These are phyloP conservation scores for Protonemura montana DNA, from an alignment of 2,888 invertebrate species.

Conservation along the genomic window DNA sequence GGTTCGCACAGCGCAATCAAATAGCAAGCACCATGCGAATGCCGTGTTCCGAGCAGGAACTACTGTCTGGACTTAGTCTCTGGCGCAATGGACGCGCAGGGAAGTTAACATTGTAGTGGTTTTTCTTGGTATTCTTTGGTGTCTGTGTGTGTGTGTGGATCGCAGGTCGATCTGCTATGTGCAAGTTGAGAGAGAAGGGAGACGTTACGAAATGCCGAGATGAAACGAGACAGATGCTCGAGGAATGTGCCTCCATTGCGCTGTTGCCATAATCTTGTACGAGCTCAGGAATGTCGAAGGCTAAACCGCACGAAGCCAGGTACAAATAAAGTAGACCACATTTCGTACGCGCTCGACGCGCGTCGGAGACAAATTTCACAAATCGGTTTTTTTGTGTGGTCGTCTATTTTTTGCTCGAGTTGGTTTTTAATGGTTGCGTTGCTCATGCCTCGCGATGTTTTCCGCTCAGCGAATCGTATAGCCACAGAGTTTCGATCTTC, in stretches of 20 bases:
- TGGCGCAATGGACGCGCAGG: too few species aligned
- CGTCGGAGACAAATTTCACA: conserved; percentile 2
- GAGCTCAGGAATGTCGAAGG: conserved; percentile 50
- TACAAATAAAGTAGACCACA: conserved; percentile 33
- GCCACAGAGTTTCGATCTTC: too few species aligned
- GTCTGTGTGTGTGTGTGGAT: conserved; percentile 23
- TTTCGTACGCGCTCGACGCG: neutral
- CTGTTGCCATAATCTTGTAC: conserved; percentile 42
- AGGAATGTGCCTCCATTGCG: conserved; percentile 47
- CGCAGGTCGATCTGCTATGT: conserved; percentile 32
- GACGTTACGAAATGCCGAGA: conserved; percentile 33
- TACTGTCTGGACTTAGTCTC: too few species aligned
- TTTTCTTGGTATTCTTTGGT: too few species aligned
- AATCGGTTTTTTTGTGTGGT: neutral
- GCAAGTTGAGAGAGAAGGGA: conserved; percentile 38
- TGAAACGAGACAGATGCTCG: conserved; percentile 32
- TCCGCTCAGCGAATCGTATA: neutral
- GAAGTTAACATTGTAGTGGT: too few species aligned
- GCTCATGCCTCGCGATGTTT: neutral
- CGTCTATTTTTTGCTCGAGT: neutral
- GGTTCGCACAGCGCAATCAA: too few species aligned
- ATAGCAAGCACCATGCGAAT: too few species aligned
- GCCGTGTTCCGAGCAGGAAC: too few species aligned
- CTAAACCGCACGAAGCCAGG: conserved; percentile 46
- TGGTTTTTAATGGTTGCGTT: neutral